Percentiles rank a stretch among this genome's conserved stretches.
phyloP scores from a whole-genome alignment of 2,113 vertebrate genomes.

The Lamprotornis superbus region DNA sequence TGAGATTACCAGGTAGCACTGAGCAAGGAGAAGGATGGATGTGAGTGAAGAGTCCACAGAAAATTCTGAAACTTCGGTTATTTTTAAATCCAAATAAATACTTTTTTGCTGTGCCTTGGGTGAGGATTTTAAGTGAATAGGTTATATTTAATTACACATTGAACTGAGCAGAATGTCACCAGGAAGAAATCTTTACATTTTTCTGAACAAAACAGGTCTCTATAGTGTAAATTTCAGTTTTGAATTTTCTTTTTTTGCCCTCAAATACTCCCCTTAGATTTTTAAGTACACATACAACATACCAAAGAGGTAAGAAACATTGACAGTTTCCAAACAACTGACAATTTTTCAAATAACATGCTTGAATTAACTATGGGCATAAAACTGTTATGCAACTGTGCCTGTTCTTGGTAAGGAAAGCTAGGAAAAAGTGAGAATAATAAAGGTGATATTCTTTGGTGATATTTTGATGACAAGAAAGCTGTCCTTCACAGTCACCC shows the following conservation, averaged over 20 bases:
- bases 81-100: neutral
- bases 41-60: neutral
- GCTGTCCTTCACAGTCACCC: constrained; percentile 25
- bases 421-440: neutral
- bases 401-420: neutral
- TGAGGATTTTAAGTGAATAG: neutral
- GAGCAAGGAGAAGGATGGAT: neutral
- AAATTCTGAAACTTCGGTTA: neutral
- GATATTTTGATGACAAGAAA: neutral
- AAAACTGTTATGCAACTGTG: neutral
- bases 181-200: neutral
- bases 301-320: neutral
- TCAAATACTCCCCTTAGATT: neutral
- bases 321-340: neutral
- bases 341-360: neutral
- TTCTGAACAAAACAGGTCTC: neutral
- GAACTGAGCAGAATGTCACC: neutral
- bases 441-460: neutral
- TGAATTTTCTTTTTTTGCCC: neutral
- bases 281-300: neutral
- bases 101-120: neutral
- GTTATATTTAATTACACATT: neutral
- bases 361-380: neutral
- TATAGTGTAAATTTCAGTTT: neutral
- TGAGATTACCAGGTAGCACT: neutral